Base-by-base conservation (phyloP, 64 coral and sea anemone species). In the Stichodactyla mertensii region DNA sequence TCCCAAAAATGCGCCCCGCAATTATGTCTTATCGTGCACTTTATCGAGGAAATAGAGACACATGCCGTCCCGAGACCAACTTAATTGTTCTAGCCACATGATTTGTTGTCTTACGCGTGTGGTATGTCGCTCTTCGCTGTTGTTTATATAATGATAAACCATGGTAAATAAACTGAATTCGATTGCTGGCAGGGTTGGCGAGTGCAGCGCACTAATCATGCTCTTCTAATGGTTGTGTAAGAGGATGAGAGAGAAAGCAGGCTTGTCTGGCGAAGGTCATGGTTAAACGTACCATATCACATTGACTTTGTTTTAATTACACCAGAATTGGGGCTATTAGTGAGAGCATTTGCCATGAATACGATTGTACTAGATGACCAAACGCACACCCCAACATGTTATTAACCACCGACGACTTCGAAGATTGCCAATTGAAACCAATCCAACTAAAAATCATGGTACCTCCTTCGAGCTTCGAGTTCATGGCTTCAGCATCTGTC, bases 241-340 rank as follows among this genome's bases (percentile, higher is more conserved):
- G 11, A 81, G 36, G 78, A 13, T 10, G 78, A 53, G 6, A 13
- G 16, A 53, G 78, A 81, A 81, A 81, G 78, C 78, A 81, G 78
- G 78, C 78, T 81, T 81, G 78, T 69, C 69, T 74, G 10, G 10
- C 20, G 36, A 55, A 19, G 78, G 78, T 81, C 78, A 81, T 81
- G 36, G 51, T 52, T 81, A 81, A 81, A 52, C 26, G 78, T 81
- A 20, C 52, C 51, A 20, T 81, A 81, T 81, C 78, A 81, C 24
- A 74, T 52, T 81, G 78, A 81, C 78, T 81, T 81, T 81, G 52
- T 52, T 81, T 81, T 81, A 53, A 81, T 81, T 81, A 81, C 78
- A 53, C 51, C 51, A 81, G 53, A 55, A 55, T 55, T 81, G 78
- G 53, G 69, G 69, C 69, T 74, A 74, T 74, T 74, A 74, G 69